phyloP scores from a whole-genome alignment of 2,888 invertebrate species.

The Sinopyrophorus schimmeli region DNA sequence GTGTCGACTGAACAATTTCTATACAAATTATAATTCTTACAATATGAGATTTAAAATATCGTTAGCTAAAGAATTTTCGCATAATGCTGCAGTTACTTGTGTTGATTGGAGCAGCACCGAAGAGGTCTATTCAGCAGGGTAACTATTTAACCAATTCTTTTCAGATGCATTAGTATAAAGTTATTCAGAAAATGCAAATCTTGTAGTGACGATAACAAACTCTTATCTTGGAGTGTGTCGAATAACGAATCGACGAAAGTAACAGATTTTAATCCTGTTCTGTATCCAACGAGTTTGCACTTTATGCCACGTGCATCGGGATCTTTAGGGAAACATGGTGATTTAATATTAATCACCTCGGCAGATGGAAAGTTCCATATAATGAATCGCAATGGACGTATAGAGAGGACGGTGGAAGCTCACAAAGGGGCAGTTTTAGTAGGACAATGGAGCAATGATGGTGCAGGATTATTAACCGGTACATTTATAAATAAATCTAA shows the following conservation, averaged over 20 bases:
- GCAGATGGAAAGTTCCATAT: conserved; percentile 92
- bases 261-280: conserved; percentile 78
- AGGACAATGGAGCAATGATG: conserved; percentile 94
- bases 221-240: conserved; percentile 86
- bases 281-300: conserved; percentile 89
- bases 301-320: conserved; percentile 75
- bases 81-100: conserved; percentile 81
- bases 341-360: conserved; percentile 82
- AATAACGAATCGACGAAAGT: conserved; percentile 76
- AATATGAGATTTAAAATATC: conserved; percentile 83
- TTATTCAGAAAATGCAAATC: neutral
- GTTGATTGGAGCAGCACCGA: conserved; percentile 93
- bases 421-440: conserved; percentile 89
- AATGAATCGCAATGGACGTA: conserved; percentile 83
- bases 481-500: conserved; percentile 23
- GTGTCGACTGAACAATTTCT: no score
- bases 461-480: conserved; percentile 91
- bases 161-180: neutral
- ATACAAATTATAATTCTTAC: neutral
- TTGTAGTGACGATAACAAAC: conserved; percentile 86
- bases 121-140: conserved; percentile 91
- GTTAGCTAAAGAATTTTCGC: conserved; percentile 73
- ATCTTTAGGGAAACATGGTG: conserved; percentile 62
- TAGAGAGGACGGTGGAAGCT: conserved; percentile 91
- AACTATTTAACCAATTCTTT: conserved; percentile 46